A percentile compares a stretch with the other conserved stretches of the same genome.
These are phyloP conservation scores for Echeneis naucrates DNA, from an alignment of 2,797 vertebrate genomes.

Conservation along the genomic window DNA sequence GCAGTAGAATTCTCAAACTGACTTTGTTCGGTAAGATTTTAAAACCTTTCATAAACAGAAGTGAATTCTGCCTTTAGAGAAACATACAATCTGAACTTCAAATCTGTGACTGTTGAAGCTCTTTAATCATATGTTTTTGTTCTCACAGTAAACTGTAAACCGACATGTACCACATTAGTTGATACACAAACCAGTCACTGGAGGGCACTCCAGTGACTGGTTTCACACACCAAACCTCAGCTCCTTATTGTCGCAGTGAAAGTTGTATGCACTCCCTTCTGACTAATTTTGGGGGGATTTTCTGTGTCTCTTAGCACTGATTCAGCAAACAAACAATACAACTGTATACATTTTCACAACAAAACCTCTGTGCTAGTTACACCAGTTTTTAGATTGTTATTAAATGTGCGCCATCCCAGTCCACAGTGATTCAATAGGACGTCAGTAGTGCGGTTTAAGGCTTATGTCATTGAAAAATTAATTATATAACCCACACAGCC, in stretches of 20 bases:
- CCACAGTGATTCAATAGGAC: background rate
- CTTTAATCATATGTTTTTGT: background rate
- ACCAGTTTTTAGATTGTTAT: slow-evolving; percentile 26
- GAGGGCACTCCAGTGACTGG: slow-evolving; percentile 70
- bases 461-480: background rate
- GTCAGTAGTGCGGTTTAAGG: background rate
- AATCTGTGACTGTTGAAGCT: background rate
- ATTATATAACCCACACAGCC: background rate
- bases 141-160: slow-evolving; percentile 5
- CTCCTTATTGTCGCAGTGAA: slow-evolving; percentile 5
- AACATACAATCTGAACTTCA: background rate
- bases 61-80: too few relatives aligned
- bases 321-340: slow-evolving; percentile 39
- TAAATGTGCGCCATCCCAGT: background rate
- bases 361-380: slow-evolving; percentile 26
- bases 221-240: slow-evolving; percentile 30
- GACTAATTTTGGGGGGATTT: slow-evolving; percentile 25
- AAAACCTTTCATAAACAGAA: background rate
- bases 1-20: slow-evolving; percentile 99
- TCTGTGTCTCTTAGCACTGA: background rate
- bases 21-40: slow-evolving; percentile 96
- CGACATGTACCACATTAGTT: slow-evolving; percentile 11
- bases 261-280: slow-evolving; percentile 20
- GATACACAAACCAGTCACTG: slow-evolving; percentile 61
- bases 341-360: slow-evolving; percentile 6